These are phyloP conservation scores for Polyommatus icarus DNA, from an alignment of 2,888 invertebrate species.

Conservation along the genomic window DNA sequence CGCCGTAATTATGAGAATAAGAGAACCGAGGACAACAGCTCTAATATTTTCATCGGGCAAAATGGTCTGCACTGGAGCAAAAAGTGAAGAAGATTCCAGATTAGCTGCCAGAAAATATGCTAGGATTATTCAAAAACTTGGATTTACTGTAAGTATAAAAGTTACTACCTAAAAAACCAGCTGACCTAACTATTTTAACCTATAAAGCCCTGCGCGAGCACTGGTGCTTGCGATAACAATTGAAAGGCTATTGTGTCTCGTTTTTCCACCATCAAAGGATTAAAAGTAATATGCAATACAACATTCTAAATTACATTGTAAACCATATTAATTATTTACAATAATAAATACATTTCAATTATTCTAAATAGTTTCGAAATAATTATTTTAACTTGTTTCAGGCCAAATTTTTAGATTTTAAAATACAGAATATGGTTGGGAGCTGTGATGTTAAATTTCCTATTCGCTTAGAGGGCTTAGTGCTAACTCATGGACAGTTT, in stretches of 20 bases:
- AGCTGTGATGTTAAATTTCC: conserved; percentile 90
- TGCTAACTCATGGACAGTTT: conserved; percentile 87
- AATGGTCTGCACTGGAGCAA: conserved; percentile 91
- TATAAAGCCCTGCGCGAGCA: no score
- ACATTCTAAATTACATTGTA: background rate
- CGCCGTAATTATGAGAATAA: conserved; percentile 98
- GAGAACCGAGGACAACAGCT: conserved; percentile 91
- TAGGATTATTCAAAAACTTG: conserved; percentile 90
- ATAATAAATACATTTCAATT: background rate
- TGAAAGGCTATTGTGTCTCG: no score
- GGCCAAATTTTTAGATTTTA: conserved; percentile 91
- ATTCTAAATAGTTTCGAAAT: background rate
- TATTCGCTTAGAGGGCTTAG: conserved; percentile 86
- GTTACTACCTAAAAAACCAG: no score
- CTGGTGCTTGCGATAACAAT: no score
- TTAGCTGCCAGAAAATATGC: conserved; percentile 91
- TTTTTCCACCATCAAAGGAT: no score
- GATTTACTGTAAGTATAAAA: conserved; percentile 81
- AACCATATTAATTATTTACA: background rate
- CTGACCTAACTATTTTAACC: no score
- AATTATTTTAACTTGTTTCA: conserved; percentile 60
- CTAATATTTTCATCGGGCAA: conserved; percentile 90
- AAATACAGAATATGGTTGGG: conserved; percentile 90
- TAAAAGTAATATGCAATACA: background rate
- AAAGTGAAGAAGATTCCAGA: conserved; percentile 89